Evolutionary conservation across 2,888 invertebrate genomes (phyloP).

Genomic region (Cephalotes varians): DNA sequence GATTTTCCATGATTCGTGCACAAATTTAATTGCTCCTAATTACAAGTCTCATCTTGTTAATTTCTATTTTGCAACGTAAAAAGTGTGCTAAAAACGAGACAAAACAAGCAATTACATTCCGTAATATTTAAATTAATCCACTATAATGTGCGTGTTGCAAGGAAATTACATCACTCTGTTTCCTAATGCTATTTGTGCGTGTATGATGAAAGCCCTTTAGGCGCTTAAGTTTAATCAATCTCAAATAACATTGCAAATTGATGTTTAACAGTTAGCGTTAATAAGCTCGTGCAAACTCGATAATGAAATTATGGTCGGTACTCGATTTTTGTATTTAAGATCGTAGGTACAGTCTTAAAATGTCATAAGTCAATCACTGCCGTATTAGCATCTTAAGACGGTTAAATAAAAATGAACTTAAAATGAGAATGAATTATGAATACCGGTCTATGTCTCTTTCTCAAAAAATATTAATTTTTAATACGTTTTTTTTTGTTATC

Average conservation of each 20-base stretch:
- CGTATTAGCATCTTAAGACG: no score
- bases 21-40: not conserved
- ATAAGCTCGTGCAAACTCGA: not conserved
- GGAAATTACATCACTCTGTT: constrained; percentile 9
- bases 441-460: not conserved
- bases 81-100: not conserved
- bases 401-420: no score
- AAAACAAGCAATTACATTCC: not conserved
- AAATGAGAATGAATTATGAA: no score
- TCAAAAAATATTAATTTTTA: not conserved
- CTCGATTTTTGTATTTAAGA: no score
- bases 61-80: constrained; percentile 3
- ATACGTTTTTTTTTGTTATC: not conserved
- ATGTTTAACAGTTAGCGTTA: not conserved
- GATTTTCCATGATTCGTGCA: not conserved
- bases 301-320: no score
- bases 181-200: not conserved
- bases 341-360: no score
- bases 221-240: constrained; percentile 9
- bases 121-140: constrained; percentile 13
- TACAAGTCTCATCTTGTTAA: not conserved
- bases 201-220: not conserved
- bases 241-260: not conserved
- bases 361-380: no score
- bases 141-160: not conserved